Percentiles rank a stretch among this genome's conserved stretches.
These are phyloP conservation scores for Drosophila leonis DNA, from an alignment of 2,888 invertebrate genomes.

Conservation along the genomic window DNA sequence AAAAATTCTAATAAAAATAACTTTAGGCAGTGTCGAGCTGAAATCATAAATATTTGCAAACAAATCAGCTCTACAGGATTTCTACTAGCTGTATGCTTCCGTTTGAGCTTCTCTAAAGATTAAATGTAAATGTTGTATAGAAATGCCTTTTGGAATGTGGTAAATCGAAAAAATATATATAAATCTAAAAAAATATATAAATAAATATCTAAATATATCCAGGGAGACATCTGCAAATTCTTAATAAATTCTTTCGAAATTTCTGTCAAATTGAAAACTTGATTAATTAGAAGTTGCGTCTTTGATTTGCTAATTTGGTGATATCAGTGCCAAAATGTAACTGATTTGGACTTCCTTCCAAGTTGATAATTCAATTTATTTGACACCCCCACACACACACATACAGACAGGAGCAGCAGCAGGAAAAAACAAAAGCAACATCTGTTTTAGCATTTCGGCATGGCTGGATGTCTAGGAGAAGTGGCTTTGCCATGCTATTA, in stretches of 20 bases:
- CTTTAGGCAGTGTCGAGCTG: background rate
- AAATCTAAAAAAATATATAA: too few relatives aligned
- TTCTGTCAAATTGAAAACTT: slow-evolving; percentile 12
- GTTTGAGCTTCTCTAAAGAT: background rate
- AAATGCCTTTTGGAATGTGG: too few relatives aligned
- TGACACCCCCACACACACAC: slow-evolving; percentile 26
- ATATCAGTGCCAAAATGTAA: slow-evolving; percentile 4
- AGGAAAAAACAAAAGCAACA: slow-evolving; percentile 21
- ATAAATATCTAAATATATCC: too few relatives aligned
- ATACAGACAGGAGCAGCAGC: background rate
- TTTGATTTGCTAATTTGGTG: slow-evolving; percentile 12
- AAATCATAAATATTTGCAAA: background rate
- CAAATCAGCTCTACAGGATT: background rate
- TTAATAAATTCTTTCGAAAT: background rate
- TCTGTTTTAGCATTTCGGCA: slow-evolving; percentile 29
- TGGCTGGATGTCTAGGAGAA: background rate
- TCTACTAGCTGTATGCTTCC: background rate
- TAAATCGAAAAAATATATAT: too few relatives aligned
- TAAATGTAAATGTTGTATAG: too few relatives aligned
- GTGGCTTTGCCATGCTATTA: slow-evolving; percentile 46
- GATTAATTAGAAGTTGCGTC: slow-evolving; percentile 6
- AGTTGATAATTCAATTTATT: slow-evolving; percentile 68
- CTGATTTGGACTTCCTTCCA: slow-evolving; percentile 33
- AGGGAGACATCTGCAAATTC: background rate
- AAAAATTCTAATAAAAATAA: background rate